Evolutionary conservation across 2,888 invertebrate genomes (phyloP), one percentile per base, ranked within the genome.

Genomic region (Apocheima hispidaria): DNA sequence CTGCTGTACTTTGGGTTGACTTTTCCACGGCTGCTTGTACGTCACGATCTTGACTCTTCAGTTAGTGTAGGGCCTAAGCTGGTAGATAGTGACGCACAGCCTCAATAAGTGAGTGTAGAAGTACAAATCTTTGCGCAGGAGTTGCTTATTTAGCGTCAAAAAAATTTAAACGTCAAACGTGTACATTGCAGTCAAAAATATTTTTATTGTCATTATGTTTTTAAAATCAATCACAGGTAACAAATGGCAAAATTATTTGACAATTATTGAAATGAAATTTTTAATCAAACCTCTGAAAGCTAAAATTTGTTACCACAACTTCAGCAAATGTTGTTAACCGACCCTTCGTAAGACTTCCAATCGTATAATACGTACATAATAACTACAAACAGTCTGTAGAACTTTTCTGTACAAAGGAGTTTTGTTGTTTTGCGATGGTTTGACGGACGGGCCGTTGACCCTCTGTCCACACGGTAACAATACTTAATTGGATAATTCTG

Each of bases 311-410:
- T 38, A n/a, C 16, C 50, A 16, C 33, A 49, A 28, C n/a, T 28
- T 18, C n/a, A 6, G 6, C 28, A 4, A 46, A 52, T 59, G 66
- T 59, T 60, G 65, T 68, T 69, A 66, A 70, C 70, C 68, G 51
- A 23, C 38, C 53, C 62, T 63, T 69, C 56, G 53, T 56, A 63
- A 35, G 65, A 61, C 28, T 70, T 68, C 68, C 46, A 23, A 53
- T 65, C 63, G 69, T 66, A 73, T 73, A 73, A 75, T 70, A 64
- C 41, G 38, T 60, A 73, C 73, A 71, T 75, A 76, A 78, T 70
- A 74, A 68, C 67, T 59, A 70, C 53, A 65, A 59, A 63, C 59
- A 33, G 33, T 46, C 20, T 21, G 26, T 3, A 51, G 43, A 68
- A 68, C 49, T 63, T 59, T 58, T 49, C 59, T 60, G 53, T 57